A percentile compares a stretch with the other conserved stretches of the same genome.
Conservation (phyloP, 2,888 invertebrate genomes). For the Plagodis dolabraria region DNA sequence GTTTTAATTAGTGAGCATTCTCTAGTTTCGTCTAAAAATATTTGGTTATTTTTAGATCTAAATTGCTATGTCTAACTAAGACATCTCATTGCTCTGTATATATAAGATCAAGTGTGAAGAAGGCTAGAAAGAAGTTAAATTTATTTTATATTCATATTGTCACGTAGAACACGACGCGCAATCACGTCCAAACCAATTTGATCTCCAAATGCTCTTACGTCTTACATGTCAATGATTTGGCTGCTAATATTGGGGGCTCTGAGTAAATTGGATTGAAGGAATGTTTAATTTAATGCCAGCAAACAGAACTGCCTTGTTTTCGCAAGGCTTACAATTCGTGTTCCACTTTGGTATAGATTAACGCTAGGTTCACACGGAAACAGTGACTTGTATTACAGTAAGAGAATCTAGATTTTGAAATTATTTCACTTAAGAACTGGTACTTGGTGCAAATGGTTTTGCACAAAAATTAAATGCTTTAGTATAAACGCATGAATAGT, state of each 20-base stretch:
- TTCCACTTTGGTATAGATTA: constrained; percentile 22
- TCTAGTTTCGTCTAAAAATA: no score
- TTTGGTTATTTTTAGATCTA: no score
- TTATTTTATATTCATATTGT: not conserved
- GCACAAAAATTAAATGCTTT: no score
- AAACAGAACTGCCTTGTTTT: constrained; percentile 25
- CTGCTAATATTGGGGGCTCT: constrained; percentile 31
- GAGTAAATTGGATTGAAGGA: constrained; percentile 39
- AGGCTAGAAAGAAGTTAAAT: not conserved
- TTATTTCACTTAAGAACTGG: no score
- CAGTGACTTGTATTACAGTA: not conserved
- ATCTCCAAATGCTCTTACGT: constrained; percentile 24
- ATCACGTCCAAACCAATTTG: constrained; percentile 25
- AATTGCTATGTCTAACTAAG: no score
- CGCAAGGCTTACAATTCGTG: constrained; percentile 24
- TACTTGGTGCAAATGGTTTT: no score
- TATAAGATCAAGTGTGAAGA: no score
- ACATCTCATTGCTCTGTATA: no score
- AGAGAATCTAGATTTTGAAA: not conserved
- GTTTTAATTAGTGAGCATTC: no score
- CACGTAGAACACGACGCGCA: constrained; percentile 4
- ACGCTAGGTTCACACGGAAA: constrained; percentile 11
- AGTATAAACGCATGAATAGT: no score
- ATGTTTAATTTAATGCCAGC: constrained; percentile 30
- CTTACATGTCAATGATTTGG: constrained; percentile 27